A percentile compares a stretch with the other conserved stretches of the same genome.
Conservation (phyloP, 2,797 vertebrate genomes). For the Atherinosoma microstoma region DNA sequence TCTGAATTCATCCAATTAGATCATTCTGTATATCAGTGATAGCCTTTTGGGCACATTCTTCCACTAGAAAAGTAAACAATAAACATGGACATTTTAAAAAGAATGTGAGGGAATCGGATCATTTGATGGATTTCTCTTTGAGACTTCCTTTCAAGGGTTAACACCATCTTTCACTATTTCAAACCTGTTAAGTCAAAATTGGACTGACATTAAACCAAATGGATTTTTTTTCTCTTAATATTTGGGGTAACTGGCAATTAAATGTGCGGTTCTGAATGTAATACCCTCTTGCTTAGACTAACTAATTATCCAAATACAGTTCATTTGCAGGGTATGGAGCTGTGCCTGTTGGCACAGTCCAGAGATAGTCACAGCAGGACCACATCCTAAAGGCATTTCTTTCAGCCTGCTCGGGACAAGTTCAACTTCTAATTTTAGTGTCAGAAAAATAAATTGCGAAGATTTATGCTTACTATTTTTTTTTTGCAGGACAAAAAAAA, state of each 20-base stretch:
- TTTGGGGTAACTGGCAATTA: slow-evolving; percentile 62
- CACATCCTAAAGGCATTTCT: slow-evolving; percentile 51
- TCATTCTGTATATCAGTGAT: too few relatives aligned
- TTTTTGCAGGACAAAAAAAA: slow-evolving; percentile 57
- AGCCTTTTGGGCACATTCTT: too few relatives aligned
- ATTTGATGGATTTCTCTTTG: not conserved
- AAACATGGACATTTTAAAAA: too few relatives aligned
- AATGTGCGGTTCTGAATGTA: slow-evolving; percentile 53
- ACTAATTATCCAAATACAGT: slow-evolving; percentile 64
- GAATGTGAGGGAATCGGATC: too few relatives aligned
- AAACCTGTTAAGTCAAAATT: slow-evolving; percentile 49
- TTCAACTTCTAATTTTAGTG: slow-evolving; percentile 58
- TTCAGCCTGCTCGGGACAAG: slow-evolving; percentile 38
- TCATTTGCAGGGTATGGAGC: slow-evolving; percentile 50
- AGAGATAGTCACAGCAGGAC: slow-evolving; percentile 53
- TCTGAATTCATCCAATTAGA: too few relatives aligned
- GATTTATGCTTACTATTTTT: slow-evolving; percentile 62
- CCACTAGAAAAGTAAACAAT: too few relatives aligned
- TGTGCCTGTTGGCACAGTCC: slow-evolving; percentile 35
- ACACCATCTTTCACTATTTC: slow-evolving; percentile 57
- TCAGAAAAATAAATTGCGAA: slow-evolving; percentile 61
- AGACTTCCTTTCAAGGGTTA: slow-evolving; percentile 22
- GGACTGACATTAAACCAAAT: slow-evolving; percentile 50
- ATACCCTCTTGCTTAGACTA: slow-evolving; percentile 56
- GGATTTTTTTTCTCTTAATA: slow-evolving; percentile 54